These are phyloP conservation scores for Phrynocephalus forsythii DNA, from an alignment of 2,797 vertebrate genomes.

Conservation along the genomic window DNA sequence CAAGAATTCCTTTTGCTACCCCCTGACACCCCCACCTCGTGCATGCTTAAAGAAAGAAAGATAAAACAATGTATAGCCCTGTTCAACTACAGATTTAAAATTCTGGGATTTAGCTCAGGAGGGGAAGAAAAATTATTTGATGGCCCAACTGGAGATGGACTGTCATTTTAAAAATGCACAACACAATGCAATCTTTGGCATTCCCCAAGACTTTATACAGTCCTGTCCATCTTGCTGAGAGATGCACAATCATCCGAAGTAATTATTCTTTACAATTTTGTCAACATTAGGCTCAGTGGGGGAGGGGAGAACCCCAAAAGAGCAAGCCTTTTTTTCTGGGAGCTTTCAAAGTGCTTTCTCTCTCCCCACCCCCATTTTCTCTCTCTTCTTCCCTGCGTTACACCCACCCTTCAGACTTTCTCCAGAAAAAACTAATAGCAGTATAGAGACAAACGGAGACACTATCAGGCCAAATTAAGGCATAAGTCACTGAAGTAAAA, in stretches of 20 bases:
- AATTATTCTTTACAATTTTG: conserved; percentile 49
- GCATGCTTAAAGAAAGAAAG: neutral
- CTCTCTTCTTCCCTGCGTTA: neutral
- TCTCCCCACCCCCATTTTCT: neutral
- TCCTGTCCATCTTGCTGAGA: neutral
- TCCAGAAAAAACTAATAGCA: conserved; percentile 51
- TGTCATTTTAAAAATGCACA: neutral
- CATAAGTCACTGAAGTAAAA: conserved; percentile 50
- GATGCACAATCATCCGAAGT: neutral
- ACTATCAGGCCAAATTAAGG: conserved; percentile 57
- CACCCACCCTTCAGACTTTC: conserved; percentile 7
- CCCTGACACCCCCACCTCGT: no score
- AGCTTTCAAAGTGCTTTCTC: conserved; percentile 42
- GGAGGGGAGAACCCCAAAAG: neutral
- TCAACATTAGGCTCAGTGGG: conserved; percentile 26
- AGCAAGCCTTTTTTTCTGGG: conserved; percentile 5
- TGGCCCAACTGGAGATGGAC: neutral
- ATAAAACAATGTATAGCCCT: no score
- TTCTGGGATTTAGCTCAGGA: neutral
- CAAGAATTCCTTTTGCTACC: neutral
- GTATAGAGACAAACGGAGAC: conserved; percentile 43
- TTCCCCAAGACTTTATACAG: neutral
- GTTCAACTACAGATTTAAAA: neutral
- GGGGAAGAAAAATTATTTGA: fast-evolving
- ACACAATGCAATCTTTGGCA: neutral